Conservation (phyloP, 1,140 invertebrate species). For the Meloidogyne floridensis region DNA sequence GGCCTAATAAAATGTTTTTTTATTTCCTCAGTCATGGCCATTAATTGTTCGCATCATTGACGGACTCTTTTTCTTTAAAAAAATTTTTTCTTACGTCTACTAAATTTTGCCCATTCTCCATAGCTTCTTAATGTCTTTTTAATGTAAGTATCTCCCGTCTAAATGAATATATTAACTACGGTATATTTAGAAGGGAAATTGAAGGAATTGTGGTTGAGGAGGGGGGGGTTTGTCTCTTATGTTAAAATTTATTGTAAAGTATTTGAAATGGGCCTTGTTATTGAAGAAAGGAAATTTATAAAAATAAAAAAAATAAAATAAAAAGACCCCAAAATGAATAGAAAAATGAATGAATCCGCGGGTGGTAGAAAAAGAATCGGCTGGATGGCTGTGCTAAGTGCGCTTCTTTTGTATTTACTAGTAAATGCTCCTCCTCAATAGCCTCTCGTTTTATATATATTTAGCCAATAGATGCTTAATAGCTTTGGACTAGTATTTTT, state of each 20-base stretch:
- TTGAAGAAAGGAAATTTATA: constrained; percentile 7
- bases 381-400: not conserved
- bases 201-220: not conserved
- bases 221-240: not conserved
- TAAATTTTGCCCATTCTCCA: not conserved
- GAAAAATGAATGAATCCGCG: constrained; percentile 1
- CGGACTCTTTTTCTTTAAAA: not conserved
- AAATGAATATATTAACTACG: not conserved
- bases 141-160: not conserved
- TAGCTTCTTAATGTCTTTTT: constrained; percentile 10
- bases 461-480: constrained; percentile 9
- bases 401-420: constrained; percentile 1
- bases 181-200: not conserved
- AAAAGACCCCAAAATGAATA: not conserved
- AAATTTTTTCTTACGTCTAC: not conserved
- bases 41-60: constrained; percentile 6
- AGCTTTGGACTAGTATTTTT: not conserved
- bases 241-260: not conserved
- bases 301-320: not conserved
- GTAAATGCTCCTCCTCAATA: constrained; percentile 5
- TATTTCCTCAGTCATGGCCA: not conserved
- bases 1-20: not conserved
- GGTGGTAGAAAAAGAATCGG: constrained; percentile 6
- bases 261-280: constrained; percentile 7
- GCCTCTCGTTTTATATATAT: not conserved